Conservation (phyloP, 2,888 invertebrate genomes). For the Leptopilina myrica region DNA sequence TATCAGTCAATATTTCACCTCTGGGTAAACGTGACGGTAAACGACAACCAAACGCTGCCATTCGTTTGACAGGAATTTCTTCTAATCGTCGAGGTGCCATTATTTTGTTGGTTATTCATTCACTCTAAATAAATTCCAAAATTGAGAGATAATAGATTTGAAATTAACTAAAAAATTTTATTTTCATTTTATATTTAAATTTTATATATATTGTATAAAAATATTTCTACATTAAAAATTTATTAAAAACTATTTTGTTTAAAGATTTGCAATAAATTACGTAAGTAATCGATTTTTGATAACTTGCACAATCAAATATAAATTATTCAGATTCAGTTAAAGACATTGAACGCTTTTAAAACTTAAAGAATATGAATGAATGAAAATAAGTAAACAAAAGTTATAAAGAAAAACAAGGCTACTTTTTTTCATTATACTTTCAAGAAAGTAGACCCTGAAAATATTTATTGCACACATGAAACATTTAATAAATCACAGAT, state of each 20-base stretch:
- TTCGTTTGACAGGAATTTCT: constrained; percentile 69
- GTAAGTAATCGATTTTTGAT: background rate
- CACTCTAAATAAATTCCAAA: constrained; percentile 14
- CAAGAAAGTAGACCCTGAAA: background rate
- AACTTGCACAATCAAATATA: background rate
- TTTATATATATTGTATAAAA: background rate
- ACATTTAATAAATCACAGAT: background rate
- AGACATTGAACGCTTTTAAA: background rate
- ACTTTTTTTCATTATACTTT: background rate
- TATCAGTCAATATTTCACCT: constrained; percentile 89
- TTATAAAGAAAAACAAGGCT: background rate
- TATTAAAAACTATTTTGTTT: too few relatives aligned
- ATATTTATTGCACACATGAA: background rate
- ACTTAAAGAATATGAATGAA: background rate
- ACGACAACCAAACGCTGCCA: constrained; percentile 73
- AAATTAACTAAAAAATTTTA: background rate
- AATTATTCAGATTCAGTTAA: background rate
- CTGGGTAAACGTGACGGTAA: constrained; percentile 78
- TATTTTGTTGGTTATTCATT: constrained; percentile 55
- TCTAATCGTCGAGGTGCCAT: constrained; percentile 71
- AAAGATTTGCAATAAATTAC: too few relatives aligned
- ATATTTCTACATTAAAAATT: background rate
- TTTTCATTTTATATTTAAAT: too few relatives aligned
- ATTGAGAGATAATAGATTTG: background rate
- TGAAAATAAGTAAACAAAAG: background rate